Conservation (phyloP, 2,797 vertebrate genomes). For the Capromys pilorides region DNA sequence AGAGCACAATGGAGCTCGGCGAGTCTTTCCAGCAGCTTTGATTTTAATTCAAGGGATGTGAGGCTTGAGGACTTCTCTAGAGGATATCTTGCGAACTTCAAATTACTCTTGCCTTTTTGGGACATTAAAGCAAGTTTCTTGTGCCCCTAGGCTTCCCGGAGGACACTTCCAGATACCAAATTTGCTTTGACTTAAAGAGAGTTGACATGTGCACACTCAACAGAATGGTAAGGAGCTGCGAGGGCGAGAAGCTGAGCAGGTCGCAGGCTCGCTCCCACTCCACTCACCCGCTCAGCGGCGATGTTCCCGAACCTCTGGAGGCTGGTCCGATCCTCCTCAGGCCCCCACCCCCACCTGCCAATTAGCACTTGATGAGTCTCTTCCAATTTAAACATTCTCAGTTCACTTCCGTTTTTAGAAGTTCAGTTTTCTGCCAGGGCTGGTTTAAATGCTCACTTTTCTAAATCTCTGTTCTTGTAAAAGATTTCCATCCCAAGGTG, state of each 20-base stretch:
- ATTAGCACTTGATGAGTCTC: slow-evolving; percentile 50
- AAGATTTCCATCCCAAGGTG: neutral
- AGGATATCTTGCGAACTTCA: slow-evolving; percentile 79
- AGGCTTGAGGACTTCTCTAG: slow-evolving; percentile 75
- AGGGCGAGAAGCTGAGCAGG: slow-evolving; percentile 70
- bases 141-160: slow-evolving; percentile 80
- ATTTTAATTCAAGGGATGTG: slow-evolving; percentile 82
- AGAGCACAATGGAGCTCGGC: slow-evolving; percentile 64
- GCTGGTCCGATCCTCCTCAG: neutral
- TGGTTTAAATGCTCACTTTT: slow-evolving; percentile 16
- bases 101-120: slow-evolving; percentile 80
- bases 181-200: slow-evolving; percentile 79
- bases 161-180: slow-evolving; percentile 77
- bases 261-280: neutral
- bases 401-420: slow-evolving; percentile 54
- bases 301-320: neutral
- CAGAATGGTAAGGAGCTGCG: slow-evolving; percentile 63
- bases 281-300: neutral
- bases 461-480: neutral
- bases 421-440: neutral
- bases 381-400: slow-evolving; percentile 60
- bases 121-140: slow-evolving; percentile 82
- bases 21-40: slow-evolving; percentile 66
- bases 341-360: slow-evolving; percentile 25
- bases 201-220: slow-evolving; percentile 60